Base-by-base conservation (phyloP, 2,888 invertebrate species). In the Cancer borealis region DNA sequence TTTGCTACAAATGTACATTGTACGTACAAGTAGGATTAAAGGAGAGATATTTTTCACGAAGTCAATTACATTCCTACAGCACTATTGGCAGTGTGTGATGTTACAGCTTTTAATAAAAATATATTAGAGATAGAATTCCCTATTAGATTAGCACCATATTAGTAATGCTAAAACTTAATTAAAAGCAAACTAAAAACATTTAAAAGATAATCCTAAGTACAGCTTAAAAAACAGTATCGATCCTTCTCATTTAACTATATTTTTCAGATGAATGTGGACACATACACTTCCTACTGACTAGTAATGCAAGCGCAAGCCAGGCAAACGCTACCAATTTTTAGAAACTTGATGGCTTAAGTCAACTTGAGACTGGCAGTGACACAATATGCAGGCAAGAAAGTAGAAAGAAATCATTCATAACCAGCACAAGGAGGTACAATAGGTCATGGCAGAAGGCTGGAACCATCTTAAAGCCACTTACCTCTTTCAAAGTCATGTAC, bases 221-320 rank as follows among this genome's bases (percentile, higher is more conserved):
- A 92, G 49, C 30, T 88, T 39, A 79, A 84, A 54, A n/a, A 60
- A 73, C 60, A 93, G n/a, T 93, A 79, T 49, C 45, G 30, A 79
- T 54, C 66, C 46, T 66, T 66, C 49, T 54, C 79, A 79, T 45
- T 79, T 90, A 46, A 79, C 26, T 93, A 47, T 47, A 73, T 73
- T 17, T 84, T 88, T n/a, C 66, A 93, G n/a, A 89, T 90, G 26
- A 54, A 30, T 60, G 93, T 90, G 54, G 30, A 92, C 88, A 92
- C 88, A 60, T 30, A 88, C 54, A 92, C 45, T 92, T 88, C 88
- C 92, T 93, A 89, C 73, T 93, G 93, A 93, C 93, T 93, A 93
- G 93, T 93, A 92, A 93, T 90, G 93, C 93, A 90, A 91, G 93
- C 90, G 84, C 93, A 93, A 93, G 93, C 93, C 54, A 79, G 84